phyloP scores from a whole-genome alignment of 2,113 vertebrate genomes.

The Laterallus jamaicensis region DNA sequence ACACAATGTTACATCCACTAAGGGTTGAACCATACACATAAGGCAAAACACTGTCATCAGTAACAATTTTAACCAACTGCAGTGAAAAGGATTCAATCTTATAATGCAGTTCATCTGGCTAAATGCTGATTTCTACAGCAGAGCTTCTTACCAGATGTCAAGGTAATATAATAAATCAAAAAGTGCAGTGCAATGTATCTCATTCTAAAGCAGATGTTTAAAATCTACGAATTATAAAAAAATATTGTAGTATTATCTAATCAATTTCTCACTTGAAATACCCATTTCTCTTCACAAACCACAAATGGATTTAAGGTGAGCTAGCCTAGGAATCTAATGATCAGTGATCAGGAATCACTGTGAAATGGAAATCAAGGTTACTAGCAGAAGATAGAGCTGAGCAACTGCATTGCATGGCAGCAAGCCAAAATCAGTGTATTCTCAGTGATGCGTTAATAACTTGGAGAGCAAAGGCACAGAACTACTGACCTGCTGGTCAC shows the following conservation, averaged over 20 bases:
- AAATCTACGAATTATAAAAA: not conserved
- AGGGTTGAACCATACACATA: not conserved
- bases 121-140: not conserved
- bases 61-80: not conserved
- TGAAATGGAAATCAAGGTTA: slow-evolving; percentile 44
- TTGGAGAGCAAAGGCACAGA: not conserved
- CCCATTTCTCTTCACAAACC: not conserved
- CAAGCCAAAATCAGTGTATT: not conserved
- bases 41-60: not conserved
- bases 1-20: not conserved
- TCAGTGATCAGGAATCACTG: not conserved
- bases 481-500: not conserved
- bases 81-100: not conserved
- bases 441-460: not conserved
- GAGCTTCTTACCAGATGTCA: not conserved
- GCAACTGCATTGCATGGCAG: not conserved
- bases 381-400: slow-evolving; percentile 2
- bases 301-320: slow-evolving; percentile 20
- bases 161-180: not conserved
- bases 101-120: not conserved
- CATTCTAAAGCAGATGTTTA: not conserved
- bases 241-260: not conserved
- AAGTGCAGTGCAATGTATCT: not conserved
- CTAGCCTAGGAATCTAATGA: not conserved
- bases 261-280: not conserved